Conservation (phyloP, 1,140 invertebrate genomes). For the Philotrypesis tridentata region DNA sequence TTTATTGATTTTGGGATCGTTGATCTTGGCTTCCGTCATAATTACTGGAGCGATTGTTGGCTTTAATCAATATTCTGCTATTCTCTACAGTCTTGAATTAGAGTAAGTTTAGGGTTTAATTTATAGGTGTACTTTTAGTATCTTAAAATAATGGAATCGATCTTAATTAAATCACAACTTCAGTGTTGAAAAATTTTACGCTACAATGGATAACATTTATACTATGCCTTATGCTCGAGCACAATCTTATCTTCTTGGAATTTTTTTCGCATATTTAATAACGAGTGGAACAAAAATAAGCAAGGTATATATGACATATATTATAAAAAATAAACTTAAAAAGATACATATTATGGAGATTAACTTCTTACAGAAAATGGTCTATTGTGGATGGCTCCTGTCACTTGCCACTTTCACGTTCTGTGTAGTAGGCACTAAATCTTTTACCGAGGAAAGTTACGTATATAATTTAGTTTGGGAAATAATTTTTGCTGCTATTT, state of each 20-base stretch:
- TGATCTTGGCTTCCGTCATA: background rate
- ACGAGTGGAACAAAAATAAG: conserved; percentile 23
- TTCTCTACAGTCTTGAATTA: too few relatives aligned
- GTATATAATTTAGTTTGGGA: conserved; percentile 62
- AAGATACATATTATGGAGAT: too few relatives aligned
- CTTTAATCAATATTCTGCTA: conserved; percentile 13
- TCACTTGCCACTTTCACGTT: background rate
- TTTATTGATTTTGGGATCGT: conserved; percentile 10
- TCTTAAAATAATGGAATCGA: too few relatives aligned
- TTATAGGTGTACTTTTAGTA: too few relatives aligned
- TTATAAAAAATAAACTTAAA: too few relatives aligned
- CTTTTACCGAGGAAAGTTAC: background rate
- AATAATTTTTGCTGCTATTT: conserved; percentile 64
- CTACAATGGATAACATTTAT: background rate
- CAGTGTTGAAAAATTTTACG: too few relatives aligned
- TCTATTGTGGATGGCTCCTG: background rate
- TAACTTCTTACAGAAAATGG: background rate
- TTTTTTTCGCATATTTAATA: conserved; percentile 50
- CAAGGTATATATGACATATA: background rate
- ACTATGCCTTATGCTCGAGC: conserved; percentile 33
- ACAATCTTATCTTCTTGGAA: conserved; percentile 49
- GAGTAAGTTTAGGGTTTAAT: too few relatives aligned
- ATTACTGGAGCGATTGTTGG: background rate
- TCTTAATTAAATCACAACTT: too few relatives aligned
- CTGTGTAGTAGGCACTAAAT: background rate